Percentiles rank a stretch among this genome's conserved stretches.
Conservation (phyloP, 1,140 invertebrate species). For the Neuroterus valhalla region DNA sequence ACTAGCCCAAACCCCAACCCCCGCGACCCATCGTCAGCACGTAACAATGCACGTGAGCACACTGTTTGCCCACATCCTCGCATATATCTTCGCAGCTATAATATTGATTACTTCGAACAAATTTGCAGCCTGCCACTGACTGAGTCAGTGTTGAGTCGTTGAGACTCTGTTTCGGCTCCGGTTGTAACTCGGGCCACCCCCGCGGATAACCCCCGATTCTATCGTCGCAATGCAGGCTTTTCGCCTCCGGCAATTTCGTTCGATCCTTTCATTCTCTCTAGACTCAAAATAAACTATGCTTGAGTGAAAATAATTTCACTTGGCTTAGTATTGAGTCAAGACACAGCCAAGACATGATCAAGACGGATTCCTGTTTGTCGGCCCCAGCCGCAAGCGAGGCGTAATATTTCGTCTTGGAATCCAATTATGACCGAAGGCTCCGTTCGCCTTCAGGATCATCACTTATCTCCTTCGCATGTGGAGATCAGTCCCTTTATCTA, state of each 20-base stretch:
- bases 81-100: slow-evolving; percentile 66
- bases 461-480: too few species aligned
- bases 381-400: too few species aligned
- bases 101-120: slow-evolving; percentile 72
- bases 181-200: neutral
- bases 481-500: too few species aligned
- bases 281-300: slow-evolving; percentile 39
- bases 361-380: too few species aligned
- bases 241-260: slow-evolving; percentile 49
- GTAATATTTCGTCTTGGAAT: too few species aligned
- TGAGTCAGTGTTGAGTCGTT: slow-evolving; percentile 44
- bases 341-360: too few species aligned
- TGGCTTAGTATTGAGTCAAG: too few species aligned
- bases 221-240: slow-evolving; percentile 61
- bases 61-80: slow-evolving; percentile 68
- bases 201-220: slow-evolving; percentile 21
- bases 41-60: slow-evolving; percentile 67
- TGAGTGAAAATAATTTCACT: too few species aligned
- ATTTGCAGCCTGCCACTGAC: slow-evolving; percentile 57
- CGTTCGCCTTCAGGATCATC: too few species aligned
- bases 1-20: slow-evolving; percentile 32
- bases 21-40: slow-evolving; percentile 51
- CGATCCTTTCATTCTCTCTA: slow-evolving; percentile 29
- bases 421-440: too few species aligned
- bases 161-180: slow-evolving; percentile 42